Conservation (phyloP, 2,888 invertebrate genomes). For the Actias luna region DNA sequence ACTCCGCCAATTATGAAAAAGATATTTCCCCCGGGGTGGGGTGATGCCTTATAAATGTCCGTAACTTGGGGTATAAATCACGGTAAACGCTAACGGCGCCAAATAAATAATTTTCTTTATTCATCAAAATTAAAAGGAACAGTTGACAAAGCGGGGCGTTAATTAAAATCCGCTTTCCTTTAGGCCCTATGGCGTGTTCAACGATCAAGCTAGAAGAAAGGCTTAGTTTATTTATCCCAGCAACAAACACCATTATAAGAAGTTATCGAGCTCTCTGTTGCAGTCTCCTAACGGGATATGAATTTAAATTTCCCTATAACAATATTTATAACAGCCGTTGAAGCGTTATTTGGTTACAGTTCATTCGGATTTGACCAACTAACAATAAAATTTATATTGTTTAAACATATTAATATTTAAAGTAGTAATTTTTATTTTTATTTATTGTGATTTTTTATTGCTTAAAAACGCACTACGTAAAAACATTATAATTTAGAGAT, state of each 20-base stretch:
- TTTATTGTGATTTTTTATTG: too few species aligned
- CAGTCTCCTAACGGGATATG: background rate
- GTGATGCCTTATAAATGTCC: slow-evolving; percentile 62
- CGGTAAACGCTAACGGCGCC: slow-evolving; percentile 68
- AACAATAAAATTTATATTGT: background rate
- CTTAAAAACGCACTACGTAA: too few species aligned
- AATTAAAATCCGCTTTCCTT: slow-evolving; percentile 72
- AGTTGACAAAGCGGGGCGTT: slow-evolving; percentile 75
- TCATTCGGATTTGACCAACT: background rate
- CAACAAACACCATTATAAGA: slow-evolving; percentile 48
- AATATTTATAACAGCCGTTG: too few species aligned
- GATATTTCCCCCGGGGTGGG: slow-evolving; percentile 57
- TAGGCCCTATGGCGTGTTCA: slow-evolving; percentile 50
- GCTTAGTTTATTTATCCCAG: slow-evolving; percentile 39
- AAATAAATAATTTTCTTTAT: slow-evolving; percentile 80
- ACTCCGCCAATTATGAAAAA: slow-evolving; percentile 60
- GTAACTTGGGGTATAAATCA: slow-evolving; percentile 73
- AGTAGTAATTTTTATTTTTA: background rate
- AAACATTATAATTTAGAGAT: too few species aligned
- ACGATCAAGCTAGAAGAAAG: slow-evolving; percentile 47
- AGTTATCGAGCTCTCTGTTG: slow-evolving; percentile 34
- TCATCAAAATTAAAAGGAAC: slow-evolving; percentile 79
- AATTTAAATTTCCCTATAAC: background rate
- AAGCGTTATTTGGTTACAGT: background rate
- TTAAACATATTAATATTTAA: background rate